Evolutionary conservation across 2,797 vertebrate species (phyloP), one percentile per base, ranked within the genome.

Genomic region (Molossus molossus): DNA sequence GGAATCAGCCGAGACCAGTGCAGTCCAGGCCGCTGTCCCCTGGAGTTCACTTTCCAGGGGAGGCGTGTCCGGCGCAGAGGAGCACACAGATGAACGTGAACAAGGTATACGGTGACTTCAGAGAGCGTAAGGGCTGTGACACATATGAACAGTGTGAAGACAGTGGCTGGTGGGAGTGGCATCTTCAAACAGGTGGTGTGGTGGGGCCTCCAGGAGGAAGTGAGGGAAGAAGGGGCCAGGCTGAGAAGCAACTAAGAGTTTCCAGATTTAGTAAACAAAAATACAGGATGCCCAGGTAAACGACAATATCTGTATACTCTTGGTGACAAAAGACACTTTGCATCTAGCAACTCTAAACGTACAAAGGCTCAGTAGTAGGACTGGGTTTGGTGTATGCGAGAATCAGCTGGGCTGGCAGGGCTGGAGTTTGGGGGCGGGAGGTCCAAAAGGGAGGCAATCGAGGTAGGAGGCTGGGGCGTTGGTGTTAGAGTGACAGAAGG

Each of bases 1-100:
- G 13, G 40, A 48, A 4, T 55, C 3, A 50, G 40, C 45, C 45
- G 57, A 87, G 48, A 17, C 62, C 40, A 80, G 9, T 12, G 77
- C 1, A 60, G 40, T 64, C 10, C 21, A 73, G 29, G n/a, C n/a
- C 37, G 6, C 7, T 14, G 12, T 72, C 33, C 45, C 6, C 9
- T 40, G 23, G 55, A 87, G 65, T 72, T 92, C 48, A 65, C 64
- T 82, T 62, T 77, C 75, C 92, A 82, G 50, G 29, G 33, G 37
- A 67, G 9, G 84, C 55, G 37, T 0, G 0, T 62, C 27, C 11
- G 17, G 69, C 69, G 50, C 12, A 92, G 75, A 12, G 9, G 37
- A 57, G 15, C 45, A 29, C 48, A 55, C 27, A 79, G 27, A n/a
- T 87, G 40, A 21, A 15, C 85, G 25, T 37, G 4, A 92, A 58